A percentile compares a stretch with the other conserved stretches of the same genome.
Evolutionary conservation across 92 coral and sea anemone genomes (phyloP).

Genomic region (Phenganax subtilis): DNA sequence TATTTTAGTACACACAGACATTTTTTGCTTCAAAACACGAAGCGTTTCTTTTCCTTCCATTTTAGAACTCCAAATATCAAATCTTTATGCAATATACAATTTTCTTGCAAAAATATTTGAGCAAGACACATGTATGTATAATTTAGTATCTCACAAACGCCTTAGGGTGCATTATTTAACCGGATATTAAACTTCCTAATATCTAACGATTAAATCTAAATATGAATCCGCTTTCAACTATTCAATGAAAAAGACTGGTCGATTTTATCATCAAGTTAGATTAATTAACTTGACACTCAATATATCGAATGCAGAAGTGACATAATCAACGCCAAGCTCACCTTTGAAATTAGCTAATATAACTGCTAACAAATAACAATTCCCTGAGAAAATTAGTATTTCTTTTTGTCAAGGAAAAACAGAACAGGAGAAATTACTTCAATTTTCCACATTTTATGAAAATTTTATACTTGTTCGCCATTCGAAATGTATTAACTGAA

Average conservation of each 20-base stretch:
- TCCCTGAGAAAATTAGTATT: neutral
- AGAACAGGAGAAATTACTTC: neutral
- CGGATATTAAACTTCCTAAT: constrained; percentile 1
- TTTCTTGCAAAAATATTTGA: neutral
- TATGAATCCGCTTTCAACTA: neutral
- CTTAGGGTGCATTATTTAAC: neutral
- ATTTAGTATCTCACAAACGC: neutral
- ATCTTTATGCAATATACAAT: no score
- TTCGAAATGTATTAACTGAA: neutral
- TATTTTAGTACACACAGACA: no score
- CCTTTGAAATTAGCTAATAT: constrained; percentile 2
- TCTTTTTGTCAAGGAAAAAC: neutral
- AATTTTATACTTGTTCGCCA: neutral
- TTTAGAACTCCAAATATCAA: no score
- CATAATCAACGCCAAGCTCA: constrained; percentile 8
- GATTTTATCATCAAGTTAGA: neutral
- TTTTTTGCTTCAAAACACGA: no score
- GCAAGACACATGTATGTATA: neutral
- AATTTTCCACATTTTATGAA: neutral
- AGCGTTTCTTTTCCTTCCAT: no score
- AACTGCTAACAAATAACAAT: constrained; percentile 6
- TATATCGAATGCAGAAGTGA: neutral
- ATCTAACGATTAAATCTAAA: neutral
- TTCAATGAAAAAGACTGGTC: neutral
- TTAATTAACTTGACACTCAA: neutral